These are phyloP conservation scores for Enteromius argenteus DNA, from an alignment of 2,797 vertebrate species.

Conservation along the genomic window DNA sequence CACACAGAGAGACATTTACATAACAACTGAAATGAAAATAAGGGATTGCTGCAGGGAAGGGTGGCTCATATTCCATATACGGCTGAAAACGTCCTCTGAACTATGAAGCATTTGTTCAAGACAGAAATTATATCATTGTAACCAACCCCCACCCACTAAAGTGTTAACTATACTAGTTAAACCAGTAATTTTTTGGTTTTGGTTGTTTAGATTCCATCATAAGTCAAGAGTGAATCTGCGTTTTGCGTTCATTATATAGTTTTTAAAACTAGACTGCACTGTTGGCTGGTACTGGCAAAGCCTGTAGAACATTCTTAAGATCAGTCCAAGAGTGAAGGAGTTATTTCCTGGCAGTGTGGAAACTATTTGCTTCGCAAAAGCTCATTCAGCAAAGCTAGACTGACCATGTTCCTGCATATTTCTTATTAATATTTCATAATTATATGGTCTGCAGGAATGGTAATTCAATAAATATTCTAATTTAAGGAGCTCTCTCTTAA, in stretches of 20 bases:
- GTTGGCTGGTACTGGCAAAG: slow-evolving; percentile 16
- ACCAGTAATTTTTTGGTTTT: neutral
- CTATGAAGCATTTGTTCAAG: neutral
- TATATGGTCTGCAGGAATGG: neutral
- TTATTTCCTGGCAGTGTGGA: slow-evolving; percentile 55
- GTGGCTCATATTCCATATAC: neutral
- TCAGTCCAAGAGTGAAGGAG: slow-evolving; percentile 49
- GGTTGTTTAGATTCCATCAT: neutral
- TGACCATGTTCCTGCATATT: slow-evolving; percentile 14
- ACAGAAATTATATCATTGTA: neutral
- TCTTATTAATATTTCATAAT: neutral
- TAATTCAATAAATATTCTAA: neutral
- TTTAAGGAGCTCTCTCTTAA: neutral
- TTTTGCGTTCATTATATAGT: neutral
- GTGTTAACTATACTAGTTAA: neutral
- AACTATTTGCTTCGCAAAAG: slow-evolving; percentile 40
- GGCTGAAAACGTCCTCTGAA: neutral
- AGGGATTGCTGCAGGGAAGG: neutral
- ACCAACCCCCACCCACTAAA: neutral
- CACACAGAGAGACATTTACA: neutral
- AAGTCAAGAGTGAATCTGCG: neutral
- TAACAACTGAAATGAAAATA: neutral
- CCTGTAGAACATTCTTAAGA: slow-evolving; percentile 22
- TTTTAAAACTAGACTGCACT: neutral
- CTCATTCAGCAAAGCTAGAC: slow-evolving; percentile 34